Percentiles rank a stretch among this genome's conserved stretches.
phyloP scores from a whole-genome alignment of 2,888 invertebrate species.

The Lasioglossum lativentre region DNA sequence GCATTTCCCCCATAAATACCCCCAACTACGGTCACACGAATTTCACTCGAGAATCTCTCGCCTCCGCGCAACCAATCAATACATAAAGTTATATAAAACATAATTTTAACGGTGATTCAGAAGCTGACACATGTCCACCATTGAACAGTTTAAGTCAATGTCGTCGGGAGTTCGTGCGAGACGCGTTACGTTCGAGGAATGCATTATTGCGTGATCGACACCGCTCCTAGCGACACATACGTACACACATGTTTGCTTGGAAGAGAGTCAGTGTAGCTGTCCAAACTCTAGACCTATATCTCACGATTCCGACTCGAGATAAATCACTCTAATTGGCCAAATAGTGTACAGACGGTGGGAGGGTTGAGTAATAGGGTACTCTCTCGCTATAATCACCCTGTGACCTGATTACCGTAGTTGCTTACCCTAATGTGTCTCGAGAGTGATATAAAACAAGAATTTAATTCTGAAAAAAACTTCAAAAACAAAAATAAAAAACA shows the following conservation, averaged over 20 bases:
- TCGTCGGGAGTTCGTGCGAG: not conserved
- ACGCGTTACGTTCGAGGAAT: not conserved
- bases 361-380: not conserved
- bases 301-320: slow-evolving; percentile 3
- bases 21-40: not conserved
- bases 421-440: not conserved
- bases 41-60: not conserved
- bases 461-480: not conserved
- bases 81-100: not conserved
- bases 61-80: not conserved
- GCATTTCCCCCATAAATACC: not conserved
- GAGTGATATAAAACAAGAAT: not conserved
- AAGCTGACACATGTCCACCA: not conserved
- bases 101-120: not conserved
- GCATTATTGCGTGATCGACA: not conserved
- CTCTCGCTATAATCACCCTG: not conserved
- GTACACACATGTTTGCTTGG: not conserved
- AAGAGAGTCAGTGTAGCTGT: not conserved
- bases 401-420: not conserved
- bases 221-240: not conserved
- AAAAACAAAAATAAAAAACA: not conserved
- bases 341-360: not conserved
- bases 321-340: not conserved
- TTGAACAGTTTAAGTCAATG: not conserved
- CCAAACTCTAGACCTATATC: not conserved